Percentiles rank a stretch among this genome's conserved stretches.
These are phyloP conservation scores for Synergus japonicus DNA, from an alignment of 2,888 invertebrate species.

Conservation along the genomic window DNA sequence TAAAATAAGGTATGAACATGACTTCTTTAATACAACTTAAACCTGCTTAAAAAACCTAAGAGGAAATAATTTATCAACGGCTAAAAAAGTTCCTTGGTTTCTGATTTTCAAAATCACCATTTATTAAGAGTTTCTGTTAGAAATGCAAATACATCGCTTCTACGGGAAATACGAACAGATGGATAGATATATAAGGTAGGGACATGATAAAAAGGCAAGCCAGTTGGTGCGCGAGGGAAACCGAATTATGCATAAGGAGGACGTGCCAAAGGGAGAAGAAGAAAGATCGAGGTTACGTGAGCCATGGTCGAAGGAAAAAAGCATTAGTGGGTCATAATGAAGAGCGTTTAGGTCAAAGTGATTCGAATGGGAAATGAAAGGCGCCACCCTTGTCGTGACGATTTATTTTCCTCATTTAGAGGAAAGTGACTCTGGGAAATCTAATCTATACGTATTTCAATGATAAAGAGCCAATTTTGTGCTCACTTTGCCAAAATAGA, in stretches of 20 bases:
- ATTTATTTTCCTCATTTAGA: slow-evolving; percentile 1
- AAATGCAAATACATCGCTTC: neutral
- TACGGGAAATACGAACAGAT: neutral
- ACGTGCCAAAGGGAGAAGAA: neutral
- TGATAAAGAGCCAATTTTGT: neutral
- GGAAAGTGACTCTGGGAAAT: neutral
- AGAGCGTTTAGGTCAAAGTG: slow-evolving; percentile 8
- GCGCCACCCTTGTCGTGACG: neutral
- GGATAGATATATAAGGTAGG: neutral
- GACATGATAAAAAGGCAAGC: neutral
- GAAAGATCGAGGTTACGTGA: slow-evolving; percentile 5
- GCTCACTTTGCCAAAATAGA: neutral
- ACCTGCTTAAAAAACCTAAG: neutral
- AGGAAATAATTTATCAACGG: neutral
- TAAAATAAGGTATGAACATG: neutral
- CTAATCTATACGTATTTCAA: neutral
- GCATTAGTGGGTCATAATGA: neutral
- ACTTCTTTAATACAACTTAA: neutral
- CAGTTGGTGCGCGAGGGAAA: neutral
- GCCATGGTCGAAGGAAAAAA: neutral
- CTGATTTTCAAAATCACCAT: neutral
- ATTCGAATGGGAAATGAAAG: slow-evolving; percentile 1
- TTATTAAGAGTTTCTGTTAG: neutral
- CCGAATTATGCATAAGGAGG: neutral
- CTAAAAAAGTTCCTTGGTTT: neutral